Conservation (phyloP, 2,797 vertebrate species). For the Parotocinclus haroldoi region DNA sequence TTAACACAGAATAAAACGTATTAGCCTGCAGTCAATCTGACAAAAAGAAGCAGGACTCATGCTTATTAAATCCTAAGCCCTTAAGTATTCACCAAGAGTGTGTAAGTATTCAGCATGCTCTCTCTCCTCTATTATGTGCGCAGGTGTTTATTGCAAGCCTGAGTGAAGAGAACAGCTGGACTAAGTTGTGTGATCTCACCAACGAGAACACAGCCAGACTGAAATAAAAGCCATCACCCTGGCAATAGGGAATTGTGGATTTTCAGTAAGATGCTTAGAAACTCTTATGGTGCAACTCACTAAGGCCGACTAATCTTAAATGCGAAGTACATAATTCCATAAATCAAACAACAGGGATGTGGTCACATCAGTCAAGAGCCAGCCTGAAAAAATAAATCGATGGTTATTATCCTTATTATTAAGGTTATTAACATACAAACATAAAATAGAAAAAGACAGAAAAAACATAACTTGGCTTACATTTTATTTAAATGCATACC, state of each 20-base stretch:
- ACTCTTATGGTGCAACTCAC: slow-evolving; percentile 4
- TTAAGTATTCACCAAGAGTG: not conserved
- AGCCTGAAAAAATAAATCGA: no score
- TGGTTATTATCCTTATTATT: no score
- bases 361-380: no score
- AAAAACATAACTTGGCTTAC: no score
- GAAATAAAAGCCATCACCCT: slow-evolving; percentile 31
- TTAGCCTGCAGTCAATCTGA: not conserved
- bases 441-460: no score
- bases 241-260: slow-evolving; percentile 12
- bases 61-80: slow-evolving; percentile 12
- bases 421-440: no score
- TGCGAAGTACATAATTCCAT: not conserved
- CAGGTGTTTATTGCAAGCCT: slow-evolving; percentile 39
- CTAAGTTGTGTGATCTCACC: slow-evolving; percentile 19
- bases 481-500: no score
- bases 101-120: slow-evolving; percentile 25
- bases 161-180: slow-evolving; percentile 65
- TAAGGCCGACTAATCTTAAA: slow-evolving; percentile 5
- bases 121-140: slow-evolving; percentile 25
- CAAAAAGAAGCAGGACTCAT: not conserved
- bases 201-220: slow-evolving; percentile 37
- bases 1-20: slow-evolving; percentile 5
- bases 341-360: not conserved
- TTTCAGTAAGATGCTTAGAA: slow-evolving; percentile 5